Base-by-base conservation (phyloP, 2,113 vertebrate genomes). In the Trogon melanurus region DNA sequence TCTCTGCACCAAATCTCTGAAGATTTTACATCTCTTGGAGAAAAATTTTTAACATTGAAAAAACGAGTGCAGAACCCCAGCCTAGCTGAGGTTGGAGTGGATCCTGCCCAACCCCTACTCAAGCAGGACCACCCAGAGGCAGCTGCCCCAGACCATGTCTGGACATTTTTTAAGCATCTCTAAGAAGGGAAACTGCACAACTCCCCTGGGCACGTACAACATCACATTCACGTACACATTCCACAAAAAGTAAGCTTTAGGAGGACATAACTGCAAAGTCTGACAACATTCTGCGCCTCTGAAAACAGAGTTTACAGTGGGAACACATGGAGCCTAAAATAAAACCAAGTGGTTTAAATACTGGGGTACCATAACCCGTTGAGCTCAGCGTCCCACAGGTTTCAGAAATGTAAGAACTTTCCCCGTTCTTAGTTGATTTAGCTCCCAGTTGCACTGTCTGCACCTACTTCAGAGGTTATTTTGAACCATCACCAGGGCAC, bases 221-320 rank as follows among this genome's bases (percentile, higher is more conserved):
- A 21, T 3, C 44, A 29, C 16, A 6, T 29, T 10, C 32, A 29
- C 44, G 10, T 3, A 2, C 11, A n/a, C 1, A 11, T 10, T 32
- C 25, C 58, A n/a, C 44, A 41, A 18, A n/a, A 25, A 38, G 25
- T 16, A 29, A 48, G 30, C 34, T 50, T 38, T 6, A n/a, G 50
- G 64, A 29, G 32, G 84, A n/a, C 23, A 11, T 4, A 19, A 84
- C 38, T 67, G 67, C 67, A 20, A 58, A 48, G 36, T 11, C 75
- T 48, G 61, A 41, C 54, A 36, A 13, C 0, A 2, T 60, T 54
- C 82, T 54, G 30, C 22, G 34, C 48, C 48, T 36, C 41, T 30
- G n/a, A 23, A 16, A 74, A 30, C 21, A 32, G 34, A 4, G 41
- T 50, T 61, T 61, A 19, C 72, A 75, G 67, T 0, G 1, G 48